Evolutionary conservation across 1,140 invertebrate species (phyloP).

Genomic region (Mesaphorura yosii): DNA sequence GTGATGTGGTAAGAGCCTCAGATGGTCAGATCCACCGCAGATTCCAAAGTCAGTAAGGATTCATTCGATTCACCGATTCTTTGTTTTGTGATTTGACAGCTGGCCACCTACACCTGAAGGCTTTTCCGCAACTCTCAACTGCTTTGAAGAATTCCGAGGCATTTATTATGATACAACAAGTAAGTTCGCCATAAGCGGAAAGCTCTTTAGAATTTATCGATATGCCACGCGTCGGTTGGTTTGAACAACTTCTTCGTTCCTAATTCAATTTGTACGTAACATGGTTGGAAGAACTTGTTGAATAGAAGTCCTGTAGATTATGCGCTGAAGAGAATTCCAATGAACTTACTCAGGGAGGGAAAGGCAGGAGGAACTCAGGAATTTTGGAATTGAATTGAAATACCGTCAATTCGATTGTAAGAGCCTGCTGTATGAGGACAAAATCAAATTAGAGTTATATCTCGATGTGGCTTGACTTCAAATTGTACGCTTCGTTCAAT

Average conservation of each 20-base stretch:
- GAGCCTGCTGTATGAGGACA: too few relatives aligned
- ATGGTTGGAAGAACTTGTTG: neutral
- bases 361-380: too few relatives aligned
- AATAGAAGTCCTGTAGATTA: neutral
- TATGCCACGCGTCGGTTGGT: neutral
- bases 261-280: neutral
- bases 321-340: neutral
- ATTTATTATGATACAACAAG: slow-evolving; percentile 54
- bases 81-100: too few relatives aligned
- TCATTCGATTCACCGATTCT: slow-evolving; percentile 45
- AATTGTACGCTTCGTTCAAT: too few relatives aligned
- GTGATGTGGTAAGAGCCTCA: too few relatives aligned
- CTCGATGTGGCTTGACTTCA: too few relatives aligned
- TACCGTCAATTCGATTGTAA: too few relatives aligned
- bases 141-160: slow-evolving; percentile 61
- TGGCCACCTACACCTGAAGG: slow-evolving; percentile 60
- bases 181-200: slow-evolving; percentile 33
- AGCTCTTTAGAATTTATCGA: neutral
- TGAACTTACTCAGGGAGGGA: neutral
- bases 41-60: neutral
- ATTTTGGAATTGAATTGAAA: too few relatives aligned
- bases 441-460: too few relatives aligned
- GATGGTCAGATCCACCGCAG: neutral
- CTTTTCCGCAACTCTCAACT: slow-evolving; percentile 50
- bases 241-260: neutral